These are phyloP conservation scores for Melanotaenia nigrans DNA, from an alignment of 2,797 vertebrate genomes.

Conservation along the genomic window DNA sequence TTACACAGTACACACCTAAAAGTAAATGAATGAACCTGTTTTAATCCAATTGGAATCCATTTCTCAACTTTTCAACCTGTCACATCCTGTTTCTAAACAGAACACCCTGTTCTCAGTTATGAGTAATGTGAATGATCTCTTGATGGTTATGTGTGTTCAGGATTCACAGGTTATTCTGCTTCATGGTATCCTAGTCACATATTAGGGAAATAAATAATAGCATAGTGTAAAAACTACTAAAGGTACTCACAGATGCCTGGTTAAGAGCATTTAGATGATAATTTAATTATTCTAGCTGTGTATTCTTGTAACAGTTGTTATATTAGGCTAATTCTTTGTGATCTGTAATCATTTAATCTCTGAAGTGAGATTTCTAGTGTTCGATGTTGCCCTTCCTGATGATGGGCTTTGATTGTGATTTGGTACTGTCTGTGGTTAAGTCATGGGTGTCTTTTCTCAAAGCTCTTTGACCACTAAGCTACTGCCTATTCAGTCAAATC, in stretches of 20 bases:
- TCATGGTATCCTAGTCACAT: too few relatives aligned
- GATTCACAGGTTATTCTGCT: slow-evolving; percentile 16
- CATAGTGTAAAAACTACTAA: not conserved
- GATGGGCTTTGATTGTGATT: not conserved
- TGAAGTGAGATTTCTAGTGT: not conserved
- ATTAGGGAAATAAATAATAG: not conserved
- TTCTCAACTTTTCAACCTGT: slow-evolving; percentile 53
- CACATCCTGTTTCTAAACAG: slow-evolving; percentile 62
- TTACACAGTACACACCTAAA: slow-evolving; percentile 78
- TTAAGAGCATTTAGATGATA: not conserved
- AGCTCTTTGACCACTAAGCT: not conserved
- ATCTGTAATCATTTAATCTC: too few relatives aligned
- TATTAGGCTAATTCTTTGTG: not conserved
- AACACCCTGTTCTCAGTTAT: slow-evolving; percentile 47
- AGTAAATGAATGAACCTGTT: slow-evolving; percentile 75
- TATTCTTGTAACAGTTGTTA: not conserved
- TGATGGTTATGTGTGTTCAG: slow-evolving; percentile 7
- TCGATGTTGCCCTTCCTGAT: not conserved
- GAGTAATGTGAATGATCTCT: slow-evolving; percentile 38
- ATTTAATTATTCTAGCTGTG: not conserved
- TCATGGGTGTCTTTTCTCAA: not conserved
- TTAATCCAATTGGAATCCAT: slow-evolving; percentile 64
- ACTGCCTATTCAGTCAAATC: not conserved
- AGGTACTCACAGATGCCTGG: not conserved
- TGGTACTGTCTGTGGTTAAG: not conserved